Percentiles rank a stretch among this genome's conserved stretches.
These are phyloP conservation scores for Carassius gibelio DNA, from an alignment of 2,113 vertebrate species.

Conservation along the genomic window DNA sequence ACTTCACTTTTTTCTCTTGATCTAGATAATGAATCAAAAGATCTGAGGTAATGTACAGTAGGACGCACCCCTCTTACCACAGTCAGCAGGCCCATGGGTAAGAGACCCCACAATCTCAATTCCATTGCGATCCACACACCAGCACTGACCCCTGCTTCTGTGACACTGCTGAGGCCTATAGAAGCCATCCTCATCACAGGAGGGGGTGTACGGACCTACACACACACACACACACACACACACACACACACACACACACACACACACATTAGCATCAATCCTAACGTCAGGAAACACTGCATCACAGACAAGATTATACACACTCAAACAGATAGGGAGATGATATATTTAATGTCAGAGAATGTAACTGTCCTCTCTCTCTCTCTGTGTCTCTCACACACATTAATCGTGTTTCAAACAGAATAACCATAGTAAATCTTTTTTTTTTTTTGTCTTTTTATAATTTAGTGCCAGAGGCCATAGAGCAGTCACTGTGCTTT, in stretches of 20 bases:
- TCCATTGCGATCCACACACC: slow-evolving; percentile 97
- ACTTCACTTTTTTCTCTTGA: neutral
- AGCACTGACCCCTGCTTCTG: slow-evolving; percentile 87
- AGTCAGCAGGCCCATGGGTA: slow-evolving; percentile 81
- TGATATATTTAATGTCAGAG: slow-evolving; percentile 22
- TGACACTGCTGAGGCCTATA: slow-evolving; percentile 93
- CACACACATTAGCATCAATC: slow-evolving; percentile 31
- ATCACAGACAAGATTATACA: slow-evolving; percentile 17
- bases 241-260: slow-evolving; percentile 39
- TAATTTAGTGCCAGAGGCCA: slow-evolving; percentile 26
- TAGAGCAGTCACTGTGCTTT: slow-evolving; percentile 24
- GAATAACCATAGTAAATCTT: slow-evolving; percentile 7
- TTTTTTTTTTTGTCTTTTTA: slow-evolving; percentile 30
- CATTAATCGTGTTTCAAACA: slow-evolving; percentile 8
- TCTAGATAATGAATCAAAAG: neutral
- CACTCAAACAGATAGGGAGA: neutral
- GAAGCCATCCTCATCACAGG: slow-evolving; percentile 93
- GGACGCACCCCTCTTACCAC: slow-evolving; percentile 76
- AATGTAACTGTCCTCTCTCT: slow-evolving; percentile 22
- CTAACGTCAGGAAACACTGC: slow-evolving; percentile 15
- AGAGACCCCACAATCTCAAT: slow-evolving; percentile 89
- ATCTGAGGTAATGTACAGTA: neutral
- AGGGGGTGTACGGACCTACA: slow-evolving; percentile 87
- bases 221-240: slow-evolving; percentile 47
- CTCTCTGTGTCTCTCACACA: neutral